phyloP scores from a whole-genome alignment of 2,888 invertebrate genomes.

The Drosophila crucigera region DNA sequence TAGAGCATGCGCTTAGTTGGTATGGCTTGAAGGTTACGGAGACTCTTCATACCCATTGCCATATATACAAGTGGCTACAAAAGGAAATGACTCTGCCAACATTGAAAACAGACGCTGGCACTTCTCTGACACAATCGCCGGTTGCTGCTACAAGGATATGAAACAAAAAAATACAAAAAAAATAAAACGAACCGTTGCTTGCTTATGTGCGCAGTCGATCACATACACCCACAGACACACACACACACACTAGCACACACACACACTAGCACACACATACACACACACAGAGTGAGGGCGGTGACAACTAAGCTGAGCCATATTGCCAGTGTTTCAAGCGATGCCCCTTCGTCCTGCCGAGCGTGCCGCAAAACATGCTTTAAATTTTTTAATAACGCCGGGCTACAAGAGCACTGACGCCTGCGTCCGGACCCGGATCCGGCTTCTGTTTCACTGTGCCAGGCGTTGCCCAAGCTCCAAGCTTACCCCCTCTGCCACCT shows the following conservation, averaged over 20 bases:
- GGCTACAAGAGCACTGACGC: conserved; percentile 71
- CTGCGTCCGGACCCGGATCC: conserved; percentile 61
- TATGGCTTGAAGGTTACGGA: not conserved
- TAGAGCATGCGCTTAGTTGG: conserved; percentile 33
- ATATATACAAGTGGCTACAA: conserved; percentile 71
- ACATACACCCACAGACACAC: conserved; percentile 67
- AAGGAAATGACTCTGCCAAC: conserved; percentile 78
- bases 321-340: conserved; percentile 63
- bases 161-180: conserved; percentile 25
- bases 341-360: conserved; percentile 25
- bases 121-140: conserved; percentile 73
- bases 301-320: conserved; percentile 77
- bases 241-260: conserved; percentile 43
- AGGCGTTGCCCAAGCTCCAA: conserved; percentile 30
- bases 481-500: conserved; percentile 2
- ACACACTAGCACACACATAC: conserved; percentile 15
- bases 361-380: conserved; percentile 83
- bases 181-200: conserved; percentile 37
- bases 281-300: conserved; percentile 48
- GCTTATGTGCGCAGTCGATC: conserved; percentile 77
- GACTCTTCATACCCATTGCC: conserved; percentile 6
- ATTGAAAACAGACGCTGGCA: conserved; percentile 81
- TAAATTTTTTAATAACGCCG: conserved; percentile 84
- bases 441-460: conserved; percentile 61
- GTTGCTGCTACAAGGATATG: conserved; percentile 68